Base-by-base conservation (phyloP, 2,888 invertebrate species). In the Hydrotaea diabolus region DNA sequence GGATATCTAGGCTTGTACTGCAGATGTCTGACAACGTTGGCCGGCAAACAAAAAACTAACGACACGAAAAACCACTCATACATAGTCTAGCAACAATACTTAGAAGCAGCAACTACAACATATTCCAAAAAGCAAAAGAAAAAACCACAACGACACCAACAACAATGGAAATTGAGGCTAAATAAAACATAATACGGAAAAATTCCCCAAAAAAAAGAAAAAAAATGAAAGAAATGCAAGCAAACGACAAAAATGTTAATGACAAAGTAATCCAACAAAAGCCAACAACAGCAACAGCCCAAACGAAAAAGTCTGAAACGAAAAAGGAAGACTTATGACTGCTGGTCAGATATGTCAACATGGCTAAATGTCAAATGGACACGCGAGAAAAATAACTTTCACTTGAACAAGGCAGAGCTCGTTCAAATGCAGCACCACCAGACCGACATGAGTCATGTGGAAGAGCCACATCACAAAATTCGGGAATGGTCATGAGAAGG, bases 371-470 rank as follows among this genome's bases (percentile, higher is more conserved):
- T 91, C 91, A 91, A 90, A 90, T 87, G 86, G 88, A 80, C 90
- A 91, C 90, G 90, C 90, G 89, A 91, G 89, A 90, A 86, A 87
- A 86, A 88, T 87, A 87, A 90, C 90, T 91, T 91, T 91, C 91
- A 89, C 91, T 90, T 17, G 62, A 62, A 36, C 31, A 31, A 62
- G 31, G 7, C 31, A 31, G 62, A 62, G 62, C 62, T 62, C 62
- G 31, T n/a, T 31, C 62, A 62, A 62, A 62, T 62, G 62, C 36
- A 62, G 23, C 62, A 62, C 62, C 31, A 17, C 62, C n/a, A 59
- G 26, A 13, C 3, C 21, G 26, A 62, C 31, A 62, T 62, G 62
- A 62, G 62, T 62, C 62, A 62, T 62, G 62, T 62, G 62, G 55
- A 49, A 62, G n/a, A 59, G 59, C 31, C 17, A 15, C 49, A n/a